Conservation (phyloP, 2,797 vertebrate species). For the Hephaestus fuliginosus region DNA sequence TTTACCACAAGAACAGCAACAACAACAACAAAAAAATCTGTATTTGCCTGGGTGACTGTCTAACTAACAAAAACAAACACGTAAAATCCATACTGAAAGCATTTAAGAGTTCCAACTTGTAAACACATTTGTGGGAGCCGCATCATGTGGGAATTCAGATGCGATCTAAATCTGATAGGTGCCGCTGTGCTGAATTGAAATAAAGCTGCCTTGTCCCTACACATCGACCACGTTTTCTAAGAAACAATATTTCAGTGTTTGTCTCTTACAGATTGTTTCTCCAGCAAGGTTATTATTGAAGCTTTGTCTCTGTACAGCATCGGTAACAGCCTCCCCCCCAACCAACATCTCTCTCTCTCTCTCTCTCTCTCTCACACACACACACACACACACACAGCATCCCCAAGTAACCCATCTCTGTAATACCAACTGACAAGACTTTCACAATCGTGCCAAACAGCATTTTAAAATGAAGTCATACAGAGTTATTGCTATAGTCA, state of each 20-base stretch:
- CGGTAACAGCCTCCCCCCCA: constrained; percentile 26
- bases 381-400: constrained; percentile 28
- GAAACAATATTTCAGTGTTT: constrained; percentile 60
- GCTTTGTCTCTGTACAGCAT: constrained; percentile 60
- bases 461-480: constrained; percentile 73
- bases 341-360: constrained; percentile 17
- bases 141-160: constrained; percentile 33
- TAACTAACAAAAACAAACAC: constrained; percentile 24
- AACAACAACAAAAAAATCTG: background rate
- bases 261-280: constrained; percentile 65
- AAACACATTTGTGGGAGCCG: constrained; percentile 28
- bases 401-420: constrained; percentile 55
- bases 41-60: background rate
- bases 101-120: constrained; percentile 7
- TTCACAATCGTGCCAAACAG: constrained; percentile 65
- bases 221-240: constrained; percentile 45
- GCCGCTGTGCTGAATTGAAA: constrained; percentile 46
- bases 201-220: constrained; percentile 27
- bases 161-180: constrained; percentile 51
- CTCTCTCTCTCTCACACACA: constrained; percentile 17
- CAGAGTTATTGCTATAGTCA: constrained; percentile 71
- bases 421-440: constrained; percentile 73
- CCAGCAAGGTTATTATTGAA: constrained; percentile 63
- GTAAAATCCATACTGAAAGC: constrained; percentile 22
- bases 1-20: background rate